A percentile compares a stretch with the other conserved stretches of the same genome.
phyloP scores from a whole-genome alignment of 2,797 vertebrate species.

The Micrastur ruficollis region DNA sequence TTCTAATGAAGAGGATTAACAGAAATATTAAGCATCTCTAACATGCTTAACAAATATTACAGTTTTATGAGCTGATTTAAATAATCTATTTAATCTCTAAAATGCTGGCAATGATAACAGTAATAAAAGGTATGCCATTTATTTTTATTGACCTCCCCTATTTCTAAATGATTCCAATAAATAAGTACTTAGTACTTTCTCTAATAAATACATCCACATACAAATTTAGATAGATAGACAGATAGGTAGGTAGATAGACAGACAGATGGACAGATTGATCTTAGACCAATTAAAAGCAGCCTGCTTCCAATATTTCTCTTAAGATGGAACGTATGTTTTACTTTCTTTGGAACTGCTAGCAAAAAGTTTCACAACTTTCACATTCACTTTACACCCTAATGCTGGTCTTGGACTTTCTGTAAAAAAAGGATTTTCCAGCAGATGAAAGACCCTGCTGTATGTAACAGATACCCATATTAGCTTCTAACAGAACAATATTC shows the following conservation, averaged over 20 bases:
- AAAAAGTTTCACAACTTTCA: background rate
- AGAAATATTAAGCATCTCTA: background rate
- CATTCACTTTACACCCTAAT: accelerated
- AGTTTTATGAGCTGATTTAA: background rate
- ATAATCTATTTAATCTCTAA: background rate
- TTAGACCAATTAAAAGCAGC: background rate
- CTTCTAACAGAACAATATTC: background rate
- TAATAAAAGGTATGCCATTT: background rate
- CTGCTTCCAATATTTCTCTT: background rate
- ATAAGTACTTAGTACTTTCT: background rate
- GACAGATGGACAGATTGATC: no score
- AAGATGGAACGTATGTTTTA: background rate
- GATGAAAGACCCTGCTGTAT: background rate
- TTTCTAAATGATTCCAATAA: background rate
- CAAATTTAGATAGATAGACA: background rate
- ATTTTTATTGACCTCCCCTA: background rate
- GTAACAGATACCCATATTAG: accelerated
- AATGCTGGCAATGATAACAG: background rate
- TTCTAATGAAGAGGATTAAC: background rate
- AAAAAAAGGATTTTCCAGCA: background rate
- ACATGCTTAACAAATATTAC: background rate
- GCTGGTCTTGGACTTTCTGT: background rate
- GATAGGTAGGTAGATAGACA: no score
- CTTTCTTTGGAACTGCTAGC: background rate
- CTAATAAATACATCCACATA: background rate